Conservation (phyloP, 2,888 invertebrate species). For the Schrankia costaestrigalis region DNA sequence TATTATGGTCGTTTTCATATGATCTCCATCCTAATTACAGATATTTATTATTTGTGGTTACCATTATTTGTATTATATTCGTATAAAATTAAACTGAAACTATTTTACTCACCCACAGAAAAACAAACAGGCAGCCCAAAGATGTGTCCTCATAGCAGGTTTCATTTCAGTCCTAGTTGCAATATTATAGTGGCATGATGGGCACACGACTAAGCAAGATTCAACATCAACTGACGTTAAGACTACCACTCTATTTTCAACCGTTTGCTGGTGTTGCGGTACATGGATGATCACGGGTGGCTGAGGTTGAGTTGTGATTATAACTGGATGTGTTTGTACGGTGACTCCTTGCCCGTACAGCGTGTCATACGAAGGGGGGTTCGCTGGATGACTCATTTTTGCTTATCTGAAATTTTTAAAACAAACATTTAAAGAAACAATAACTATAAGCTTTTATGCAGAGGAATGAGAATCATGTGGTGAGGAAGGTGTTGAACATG, state of each 20-base stretch:
- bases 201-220: not conserved
- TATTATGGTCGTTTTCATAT: no score
- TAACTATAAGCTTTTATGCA: no score
- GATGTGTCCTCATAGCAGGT: slow-evolving; percentile 6
- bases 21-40: no score
- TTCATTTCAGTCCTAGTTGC: slow-evolving; percentile 2
- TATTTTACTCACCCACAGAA: slow-evolving; percentile 5
- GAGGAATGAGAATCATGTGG: no score
- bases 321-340: slow-evolving; percentile 4
- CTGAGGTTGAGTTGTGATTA: slow-evolving; percentile 4
- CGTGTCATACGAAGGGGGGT: slow-evolving; percentile 5
- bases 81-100: not conserved
- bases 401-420: slow-evolving; percentile 2
- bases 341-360: slow-evolving; percentile 7
- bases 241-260: not conserved
- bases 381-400: slow-evolving; percentile 5
- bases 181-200: slow-evolving; percentile 1
- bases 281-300: not conserved
- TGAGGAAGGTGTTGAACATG: no score
- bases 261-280: not conserved
- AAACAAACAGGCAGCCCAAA: slow-evolving; percentile 3
- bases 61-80: not conserved
- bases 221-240: not conserved
- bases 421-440: no score
- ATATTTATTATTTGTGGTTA: no score